Evolutionary conservation across 92 coral and sea anemone genomes (phyloP).

Genomic region (Parazoanthus darwini): DNA sequence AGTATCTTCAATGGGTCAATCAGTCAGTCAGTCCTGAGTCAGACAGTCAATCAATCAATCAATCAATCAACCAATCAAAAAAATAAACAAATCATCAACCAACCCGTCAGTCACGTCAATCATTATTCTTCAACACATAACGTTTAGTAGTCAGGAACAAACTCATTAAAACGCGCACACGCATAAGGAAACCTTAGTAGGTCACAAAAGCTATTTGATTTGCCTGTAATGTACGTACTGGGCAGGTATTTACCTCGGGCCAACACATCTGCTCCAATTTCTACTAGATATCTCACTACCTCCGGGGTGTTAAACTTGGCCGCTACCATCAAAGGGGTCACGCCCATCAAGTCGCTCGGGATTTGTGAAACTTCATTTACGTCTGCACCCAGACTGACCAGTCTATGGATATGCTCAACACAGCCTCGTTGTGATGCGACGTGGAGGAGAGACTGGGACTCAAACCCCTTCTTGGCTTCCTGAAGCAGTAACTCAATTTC

Average conservation of each 20-base stretch:
- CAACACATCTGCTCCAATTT: constrained; percentile 8
- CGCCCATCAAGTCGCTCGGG: constrained; percentile 1
- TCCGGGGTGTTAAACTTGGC: constrained; percentile 32
- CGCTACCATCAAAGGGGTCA: constrained; percentile 32
- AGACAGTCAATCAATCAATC: too few relatives aligned
- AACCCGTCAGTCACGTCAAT: not conserved
- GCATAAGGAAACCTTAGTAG: not conserved
- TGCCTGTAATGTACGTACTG: not conserved
- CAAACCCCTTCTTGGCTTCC: constrained; percentile 15
- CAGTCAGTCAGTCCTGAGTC: too few relatives aligned
- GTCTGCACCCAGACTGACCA: constrained; percentile 25
- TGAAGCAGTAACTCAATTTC: not conserved
- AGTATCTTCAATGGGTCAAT: too few relatives aligned
- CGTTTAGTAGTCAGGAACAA: not conserved
- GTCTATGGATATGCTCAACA: constrained; percentile 6
- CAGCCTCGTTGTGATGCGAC: constrained; percentile 25
- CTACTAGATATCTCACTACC: not conserved
- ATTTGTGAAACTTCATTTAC: constrained; percentile 1
- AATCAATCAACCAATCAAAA: too few relatives aligned
- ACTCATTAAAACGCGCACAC: not conserved
- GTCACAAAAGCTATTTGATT: not conserved
- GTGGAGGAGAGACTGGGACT: constrained; percentile 29
- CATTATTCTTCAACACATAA: not conserved
- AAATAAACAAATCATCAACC: too few relatives aligned
- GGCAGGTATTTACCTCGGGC: not conserved